Conservation (phyloP, 2,113 vertebrate genomes). For the Promerops cafer region DNA sequence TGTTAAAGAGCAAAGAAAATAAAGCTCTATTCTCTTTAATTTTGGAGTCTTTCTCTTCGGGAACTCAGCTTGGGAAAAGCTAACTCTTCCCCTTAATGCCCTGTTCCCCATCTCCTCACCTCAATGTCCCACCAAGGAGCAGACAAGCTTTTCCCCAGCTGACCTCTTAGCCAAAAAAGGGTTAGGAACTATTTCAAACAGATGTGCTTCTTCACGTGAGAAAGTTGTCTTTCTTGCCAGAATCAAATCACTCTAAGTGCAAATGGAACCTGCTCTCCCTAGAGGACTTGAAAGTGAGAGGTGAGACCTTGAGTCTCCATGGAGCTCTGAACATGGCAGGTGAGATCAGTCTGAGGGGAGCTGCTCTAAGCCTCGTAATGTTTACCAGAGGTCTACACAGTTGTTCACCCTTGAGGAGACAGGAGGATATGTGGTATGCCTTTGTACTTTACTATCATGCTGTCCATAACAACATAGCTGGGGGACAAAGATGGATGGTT, state of each 20-base stretch:
- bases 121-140: neutral
- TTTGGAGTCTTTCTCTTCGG: neutral
- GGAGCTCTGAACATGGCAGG: neutral
- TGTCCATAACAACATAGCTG: accelerated
- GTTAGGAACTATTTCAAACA: neutral
- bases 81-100: neutral
- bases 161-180: neutral
- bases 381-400: neutral
- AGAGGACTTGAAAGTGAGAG: neutral
- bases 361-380: neutral
- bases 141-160: neutral
- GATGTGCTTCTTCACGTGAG: neutral
- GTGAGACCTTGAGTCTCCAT: neutral
- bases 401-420: neutral
- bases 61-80: neutral
- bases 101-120: neutral
- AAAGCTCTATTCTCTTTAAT: neutral
- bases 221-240: neutral
- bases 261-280: neutral
- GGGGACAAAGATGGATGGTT: neutral
- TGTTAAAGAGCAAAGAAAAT: neutral
- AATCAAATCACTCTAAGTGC: neutral
- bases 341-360: neutral
- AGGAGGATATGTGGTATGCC: neutral
- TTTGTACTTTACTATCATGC: neutral